phyloP scores from a whole-genome alignment of 2,797 vertebrate genomes.

The Alca torda region DNA sequence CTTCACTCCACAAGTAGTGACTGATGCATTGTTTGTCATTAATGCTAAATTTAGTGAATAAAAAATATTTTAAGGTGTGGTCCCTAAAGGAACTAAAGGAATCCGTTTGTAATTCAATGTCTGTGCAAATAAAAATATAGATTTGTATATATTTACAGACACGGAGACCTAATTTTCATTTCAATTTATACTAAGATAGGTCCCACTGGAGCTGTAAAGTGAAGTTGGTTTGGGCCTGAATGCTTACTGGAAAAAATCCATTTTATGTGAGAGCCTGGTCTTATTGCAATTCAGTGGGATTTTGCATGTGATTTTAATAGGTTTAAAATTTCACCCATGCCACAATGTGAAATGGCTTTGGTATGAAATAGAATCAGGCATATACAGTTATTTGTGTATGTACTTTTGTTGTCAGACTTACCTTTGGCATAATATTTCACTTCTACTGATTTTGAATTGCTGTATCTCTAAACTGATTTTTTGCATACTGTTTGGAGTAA shows the following conservation, averaged over 20 bases:
- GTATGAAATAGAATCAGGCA: background rate
- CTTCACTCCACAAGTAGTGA: background rate
- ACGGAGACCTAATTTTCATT: background rate
- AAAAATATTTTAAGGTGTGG: background rate
- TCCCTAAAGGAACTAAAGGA: background rate
- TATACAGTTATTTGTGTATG: background rate
- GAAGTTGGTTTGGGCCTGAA: background rate
- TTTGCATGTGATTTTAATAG: background rate
- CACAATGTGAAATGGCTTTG: background rate
- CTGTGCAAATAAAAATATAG: background rate
- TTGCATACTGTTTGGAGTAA: slow-evolving; percentile 60
- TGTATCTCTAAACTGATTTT: background rate
- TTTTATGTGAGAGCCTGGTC: background rate
- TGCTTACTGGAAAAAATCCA: background rate
- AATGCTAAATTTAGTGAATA: background rate
- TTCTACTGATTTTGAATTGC: background rate
- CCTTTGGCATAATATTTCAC: background rate
- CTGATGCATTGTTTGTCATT: background rate
- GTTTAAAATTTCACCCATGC: background rate
- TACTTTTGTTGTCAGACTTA: background rate
- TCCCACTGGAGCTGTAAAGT: background rate
- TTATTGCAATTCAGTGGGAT: background rate
- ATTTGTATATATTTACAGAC: background rate
- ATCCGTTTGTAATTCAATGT: background rate
- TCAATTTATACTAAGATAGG: background rate